Conservation (phyloP, 2,113 vertebrate genomes). For the Alosa alosa region DNA sequence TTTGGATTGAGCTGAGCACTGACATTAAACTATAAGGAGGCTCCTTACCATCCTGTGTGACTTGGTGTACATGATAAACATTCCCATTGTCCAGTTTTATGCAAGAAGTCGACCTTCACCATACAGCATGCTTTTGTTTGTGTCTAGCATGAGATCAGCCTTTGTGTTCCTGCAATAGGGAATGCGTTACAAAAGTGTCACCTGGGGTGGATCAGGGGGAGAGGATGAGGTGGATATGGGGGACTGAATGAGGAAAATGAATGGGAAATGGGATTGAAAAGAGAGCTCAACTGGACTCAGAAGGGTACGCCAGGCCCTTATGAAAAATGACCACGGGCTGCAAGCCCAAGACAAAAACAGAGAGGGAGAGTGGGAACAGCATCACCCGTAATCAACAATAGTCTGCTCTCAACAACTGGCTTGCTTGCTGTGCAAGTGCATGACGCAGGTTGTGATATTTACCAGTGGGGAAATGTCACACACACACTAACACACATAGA, state of each 20-base stretch:
- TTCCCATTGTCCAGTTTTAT: not conserved
- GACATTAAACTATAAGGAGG: not conserved
- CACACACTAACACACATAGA: not conserved
- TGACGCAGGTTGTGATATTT: conserved; percentile 37
- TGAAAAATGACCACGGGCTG: not conserved
- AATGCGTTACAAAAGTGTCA: not conserved
- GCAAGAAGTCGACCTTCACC: not conserved
- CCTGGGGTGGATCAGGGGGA: too few species aligned
- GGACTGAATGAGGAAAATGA: not conserved
- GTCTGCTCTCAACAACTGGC: not conserved
- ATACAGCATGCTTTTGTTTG: not conserved
- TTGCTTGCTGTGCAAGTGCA: not conserved
- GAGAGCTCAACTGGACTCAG: not conserved
- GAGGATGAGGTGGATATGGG: too few species aligned
- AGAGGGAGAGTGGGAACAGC: not conserved
- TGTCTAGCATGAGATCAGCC: not conserved
- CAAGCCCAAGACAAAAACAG: not conserved
- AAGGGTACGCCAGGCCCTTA: not conserved
- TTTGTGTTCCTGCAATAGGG: not conserved
- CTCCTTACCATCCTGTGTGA: not conserved
- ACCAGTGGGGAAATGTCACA: conserved; percentile 24
- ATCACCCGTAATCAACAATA: not conserved
- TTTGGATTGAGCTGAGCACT: not conserved
- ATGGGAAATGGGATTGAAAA: conserved; percentile 16
- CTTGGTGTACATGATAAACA: not conserved